Base-by-base conservation (phyloP, 1,140 invertebrate genomes). In the Hestina assimilis region DNA sequence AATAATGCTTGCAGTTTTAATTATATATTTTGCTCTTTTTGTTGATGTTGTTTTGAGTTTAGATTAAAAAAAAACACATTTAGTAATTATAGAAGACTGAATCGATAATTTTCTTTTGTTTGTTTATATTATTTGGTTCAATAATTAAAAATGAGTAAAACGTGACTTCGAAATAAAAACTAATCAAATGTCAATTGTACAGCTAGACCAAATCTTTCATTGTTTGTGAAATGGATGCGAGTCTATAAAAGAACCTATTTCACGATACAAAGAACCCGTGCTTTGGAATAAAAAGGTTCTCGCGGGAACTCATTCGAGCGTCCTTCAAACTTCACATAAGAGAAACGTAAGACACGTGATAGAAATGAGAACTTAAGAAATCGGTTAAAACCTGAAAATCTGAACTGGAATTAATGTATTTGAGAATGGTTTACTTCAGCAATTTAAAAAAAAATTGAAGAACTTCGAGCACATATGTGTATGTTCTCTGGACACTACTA, bases 241-340 rank as follows among this genome's bases (percentile, higher is more conserved):
- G 77, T 71, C 81, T 75, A n/a, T 77, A 78, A 79, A 86, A 83
- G 76, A 83, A 77, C 83, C 83, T 86, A 86, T 86, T 86, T 82
- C 66, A 72, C 66, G 58, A 74, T 76, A 83, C 79, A 83, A 85
- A 83, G 77, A 69, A 68, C 59, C 64, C 83, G 83, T 86, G 83
- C 80, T 74, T 70, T 69, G 70, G 80, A 86, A 86, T 86, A 86
- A 86, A 83, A 77, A 86, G 83, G 72, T 71, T 73, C 69, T 68
- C 66, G 38, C 47, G 43, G 53, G 67, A 68, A 72, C 38, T 55
- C 67, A 60, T 78, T 81, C 65, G 21, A 71, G 67, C 56, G 62
- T 53, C 62, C 67, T 72, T 80, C 72, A 74, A 72, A 70, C 78
- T 83, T 75, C 78, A 83, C 78, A 62, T 72, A 73, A 73, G 67